Evolutionary conservation across 2,113 vertebrate genomes (phyloP), one percentile per base, ranked within the genome.

Genomic region (Toxotes jaculatrix): DNA sequence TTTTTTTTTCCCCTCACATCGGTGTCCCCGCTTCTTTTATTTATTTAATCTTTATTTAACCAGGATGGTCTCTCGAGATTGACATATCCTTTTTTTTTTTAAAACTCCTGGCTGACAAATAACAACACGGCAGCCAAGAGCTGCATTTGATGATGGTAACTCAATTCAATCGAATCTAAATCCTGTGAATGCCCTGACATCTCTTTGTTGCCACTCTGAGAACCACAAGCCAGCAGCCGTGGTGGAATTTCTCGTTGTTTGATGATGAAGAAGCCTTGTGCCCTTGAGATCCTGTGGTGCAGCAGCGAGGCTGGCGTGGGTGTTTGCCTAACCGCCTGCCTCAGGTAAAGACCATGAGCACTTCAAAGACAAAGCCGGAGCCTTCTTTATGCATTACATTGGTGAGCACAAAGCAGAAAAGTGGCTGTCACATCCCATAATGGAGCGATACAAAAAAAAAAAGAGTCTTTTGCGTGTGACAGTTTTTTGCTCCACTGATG

Each of bases 31-130:
- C 72, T 85, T 53, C 45, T 74, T 45, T 63, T 82, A 75, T 89
- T 84, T 80, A 55, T 68, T 86, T 79, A 74, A 87, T 91, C 63
- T 80, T 70, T 86, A 56, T 87, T 88, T 77, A 72, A 78, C 79
- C 77, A 84, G 77, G 38, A 61, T 21, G 47, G 21, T 84, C 82
- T 84, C 87, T 11, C 55, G 87, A 80, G 88, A 77, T 56, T 34
- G 42, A 65, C 63, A 64, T 77, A 76, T 83, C 79, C 83, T 83
- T 72, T 88, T 60, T 66, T 73, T 1, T 60, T 66, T 73, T 1
- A 42, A 70, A 77, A 31, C 32, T 72, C 40, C 61, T 78, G 77
- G 55, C 69, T 73, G 57, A 83, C 65, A 76, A 81, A 79, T 32
- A 85, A 65, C 72, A 82, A 42, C 80, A 77, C 4, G 23, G 81